Evolutionary conservation across 2,888 invertebrate genomes (phyloP).

Genomic region (Nomada ruficornis): DNA sequence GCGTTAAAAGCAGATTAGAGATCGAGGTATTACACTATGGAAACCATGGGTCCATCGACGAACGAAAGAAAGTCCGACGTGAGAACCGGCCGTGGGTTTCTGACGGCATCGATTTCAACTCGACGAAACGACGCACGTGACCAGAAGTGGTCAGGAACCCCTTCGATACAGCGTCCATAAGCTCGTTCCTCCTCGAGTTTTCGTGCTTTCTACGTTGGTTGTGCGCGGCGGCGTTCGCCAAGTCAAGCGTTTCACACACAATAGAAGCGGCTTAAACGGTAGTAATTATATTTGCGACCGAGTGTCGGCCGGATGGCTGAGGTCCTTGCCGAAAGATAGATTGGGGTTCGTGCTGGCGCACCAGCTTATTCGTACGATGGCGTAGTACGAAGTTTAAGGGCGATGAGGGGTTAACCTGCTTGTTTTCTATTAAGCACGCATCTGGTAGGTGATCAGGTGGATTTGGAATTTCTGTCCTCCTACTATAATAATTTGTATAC

Average conservation of each 20-base stretch:
- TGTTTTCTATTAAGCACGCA: background rate
- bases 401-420: background rate
- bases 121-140: slow-evolving; percentile 76
- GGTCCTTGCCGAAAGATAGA: slow-evolving; percentile 50
- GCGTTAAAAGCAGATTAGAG: slow-evolving; percentile 54
- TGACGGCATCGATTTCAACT: slow-evolving; percentile 81
- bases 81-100: slow-evolving; percentile 66
- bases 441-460: background rate
- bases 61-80: slow-evolving; percentile 60
- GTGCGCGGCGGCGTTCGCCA: slow-evolving; percentile 77
- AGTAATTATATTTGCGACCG: slow-evolving; percentile 84
- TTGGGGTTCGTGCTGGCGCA: slow-evolving; percentile 29
- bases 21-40: slow-evolving; percentile 19
- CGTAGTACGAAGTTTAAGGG: background rate
- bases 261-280: slow-evolving; percentile 83
- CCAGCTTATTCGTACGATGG: slow-evolving; percentile 9
- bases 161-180: slow-evolving; percentile 45
- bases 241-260: slow-evolving; percentile 83
- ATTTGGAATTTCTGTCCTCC: background rate
- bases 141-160: slow-evolving; percentile 65
- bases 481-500: too few species aligned
- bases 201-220: slow-evolving; percentile 67
- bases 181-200: slow-evolving; percentile 55
- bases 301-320: slow-evolving; percentile 71
- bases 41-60: slow-evolving; percentile 26